Conservation (phyloP, 2,888 invertebrate genomes). For the Leptopilina syphax region DNA sequence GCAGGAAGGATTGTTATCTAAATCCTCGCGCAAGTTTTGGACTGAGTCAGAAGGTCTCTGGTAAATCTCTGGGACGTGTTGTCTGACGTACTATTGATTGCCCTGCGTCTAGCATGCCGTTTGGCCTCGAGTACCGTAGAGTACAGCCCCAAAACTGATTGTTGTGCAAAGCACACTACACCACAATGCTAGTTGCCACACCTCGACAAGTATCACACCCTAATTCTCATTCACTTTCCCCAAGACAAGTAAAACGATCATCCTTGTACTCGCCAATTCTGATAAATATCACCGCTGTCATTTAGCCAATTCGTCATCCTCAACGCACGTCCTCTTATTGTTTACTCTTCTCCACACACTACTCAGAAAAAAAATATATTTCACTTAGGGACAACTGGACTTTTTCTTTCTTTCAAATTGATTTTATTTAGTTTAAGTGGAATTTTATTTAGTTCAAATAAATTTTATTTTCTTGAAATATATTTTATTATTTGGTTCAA, state of each 20-base stretch:
- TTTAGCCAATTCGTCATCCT: neutral
- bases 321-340: too few relatives aligned
- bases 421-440: too few relatives aligned
- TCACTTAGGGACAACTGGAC: too few relatives aligned
- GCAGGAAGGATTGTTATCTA: conserved; percentile 15
- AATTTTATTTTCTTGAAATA: too few relatives aligned
- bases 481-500: too few relatives aligned
- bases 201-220: conserved; percentile 47
- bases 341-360: too few relatives aligned
- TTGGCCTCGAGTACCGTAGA: conserved; percentile 50
- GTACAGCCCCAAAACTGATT: conserved; percentile 50
- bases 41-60: conserved; percentile 23
- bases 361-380: too few relatives aligned
- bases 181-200: conserved; percentile 50
- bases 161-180: conserved; percentile 41
- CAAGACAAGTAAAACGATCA: conserved; percentile 52
- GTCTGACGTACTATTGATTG: conserved; percentile 58
- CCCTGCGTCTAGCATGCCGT: conserved; percentile 55
- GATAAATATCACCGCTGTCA: neutral
- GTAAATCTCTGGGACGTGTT: conserved; percentile 48
- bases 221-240: conserved; percentile 23
- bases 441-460: too few relatives aligned
- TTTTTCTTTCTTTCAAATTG: too few relatives aligned
- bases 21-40: conserved; percentile 23
- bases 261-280: conserved; percentile 23